These are phyloP conservation scores for Drosophila hydei DNA, from an alignment of 1,140 invertebrate species.

Conservation along the genomic window DNA sequence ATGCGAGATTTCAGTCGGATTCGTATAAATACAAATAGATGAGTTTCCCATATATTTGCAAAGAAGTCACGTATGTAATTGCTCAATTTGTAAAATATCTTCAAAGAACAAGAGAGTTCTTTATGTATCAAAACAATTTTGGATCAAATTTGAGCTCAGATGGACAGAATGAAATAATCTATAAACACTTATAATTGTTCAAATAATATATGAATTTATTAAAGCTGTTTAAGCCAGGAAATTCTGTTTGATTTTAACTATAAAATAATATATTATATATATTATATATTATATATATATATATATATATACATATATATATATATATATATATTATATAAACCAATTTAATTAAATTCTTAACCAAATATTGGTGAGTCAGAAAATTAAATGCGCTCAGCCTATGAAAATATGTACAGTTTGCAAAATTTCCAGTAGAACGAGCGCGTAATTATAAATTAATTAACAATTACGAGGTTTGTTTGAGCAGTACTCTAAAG, in stretches of 20 bases:
- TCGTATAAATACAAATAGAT: not conserved
- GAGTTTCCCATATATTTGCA: not conserved
- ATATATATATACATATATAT: too few species aligned
- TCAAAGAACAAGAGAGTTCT: not conserved
- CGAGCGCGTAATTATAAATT: conserved; percentile 4
- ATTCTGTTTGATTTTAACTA: too few species aligned
- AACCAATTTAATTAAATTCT: too few species aligned
- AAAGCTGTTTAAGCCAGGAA: too few species aligned
- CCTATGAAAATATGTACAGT: not conserved
- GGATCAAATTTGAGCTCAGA: too few species aligned
- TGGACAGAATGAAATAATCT: too few species aligned
- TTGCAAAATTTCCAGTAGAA: not conserved
- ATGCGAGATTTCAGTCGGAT: not conserved
- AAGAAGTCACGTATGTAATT: not conserved
- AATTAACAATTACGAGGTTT: conserved; percentile 1
- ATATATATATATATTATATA: too few species aligned
- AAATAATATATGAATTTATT: too few species aligned
- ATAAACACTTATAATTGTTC: too few species aligned
- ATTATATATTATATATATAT: too few species aligned
- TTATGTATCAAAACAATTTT: too few species aligned
- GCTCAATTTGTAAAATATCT: not conserved
- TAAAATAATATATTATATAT: too few species aligned
- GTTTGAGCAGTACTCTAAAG: not conserved
- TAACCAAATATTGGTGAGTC: not conserved
- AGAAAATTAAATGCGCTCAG: not conserved